A percentile compares a stretch with the other conserved stretches of the same genome.
phyloP scores from a whole-genome alignment of 2,113 vertebrate species.

The Centrocercus urophasianus region DNA sequence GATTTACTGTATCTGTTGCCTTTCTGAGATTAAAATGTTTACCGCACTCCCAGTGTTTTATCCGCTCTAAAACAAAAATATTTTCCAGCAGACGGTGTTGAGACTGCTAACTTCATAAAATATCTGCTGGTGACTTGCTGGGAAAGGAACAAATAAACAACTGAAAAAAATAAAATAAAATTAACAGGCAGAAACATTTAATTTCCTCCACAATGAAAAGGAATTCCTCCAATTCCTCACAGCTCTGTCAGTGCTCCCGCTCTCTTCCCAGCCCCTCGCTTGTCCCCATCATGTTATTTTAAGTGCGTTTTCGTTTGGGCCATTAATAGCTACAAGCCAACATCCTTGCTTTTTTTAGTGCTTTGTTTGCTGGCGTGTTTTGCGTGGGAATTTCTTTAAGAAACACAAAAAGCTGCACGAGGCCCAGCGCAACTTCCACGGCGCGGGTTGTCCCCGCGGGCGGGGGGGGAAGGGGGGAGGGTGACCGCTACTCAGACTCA shows the following conservation, averaged over 20 bases:
- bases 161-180: background rate
- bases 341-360: background rate
- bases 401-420: accelerated
- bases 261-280: background rate
- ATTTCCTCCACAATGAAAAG: conserved; percentile 40
- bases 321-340: background rate
- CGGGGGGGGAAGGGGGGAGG: background rate
- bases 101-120: conserved; percentile 37
- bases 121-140: conserved; percentile 21
- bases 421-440: accelerated
- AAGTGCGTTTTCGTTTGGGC: background rate
- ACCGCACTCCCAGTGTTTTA: background rate
- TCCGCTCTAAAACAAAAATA: background rate
- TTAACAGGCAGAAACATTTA: background rate
- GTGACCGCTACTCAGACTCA: background rate
- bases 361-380: background rate
- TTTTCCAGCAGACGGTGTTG: conserved; percentile 16
- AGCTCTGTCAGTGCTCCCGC: background rate
- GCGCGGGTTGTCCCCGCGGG: accelerated
- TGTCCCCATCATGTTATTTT: background rate
- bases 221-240: background rate
- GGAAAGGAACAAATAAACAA: conserved; percentile 59
- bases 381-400: background rate
- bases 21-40: conserved; percentile 47
- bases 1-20: conserved; percentile 35